Conservation (phyloP, 2,888 invertebrate species). For the Drosophila quasianomalipes region DNA sequence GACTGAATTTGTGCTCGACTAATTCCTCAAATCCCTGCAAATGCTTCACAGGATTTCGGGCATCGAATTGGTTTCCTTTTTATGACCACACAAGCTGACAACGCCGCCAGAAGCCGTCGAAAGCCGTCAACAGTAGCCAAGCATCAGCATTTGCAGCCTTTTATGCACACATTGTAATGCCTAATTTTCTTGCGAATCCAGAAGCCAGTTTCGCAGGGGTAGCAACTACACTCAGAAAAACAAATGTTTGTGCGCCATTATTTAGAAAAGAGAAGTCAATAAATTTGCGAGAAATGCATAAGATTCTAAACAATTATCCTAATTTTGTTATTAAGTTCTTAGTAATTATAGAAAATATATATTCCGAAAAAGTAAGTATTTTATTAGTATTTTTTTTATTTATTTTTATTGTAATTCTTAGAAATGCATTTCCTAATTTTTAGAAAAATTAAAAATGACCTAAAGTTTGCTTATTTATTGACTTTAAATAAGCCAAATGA, state of each 20-base stretch:
- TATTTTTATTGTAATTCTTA: neutral
- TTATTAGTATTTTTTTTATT: too few relatives aligned
- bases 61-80: conserved; percentile 61
- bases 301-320: neutral
- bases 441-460: neutral
- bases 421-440: neutral
- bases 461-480: neutral
- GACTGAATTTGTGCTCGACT: conserved; percentile 52
- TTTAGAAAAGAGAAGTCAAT: neutral
- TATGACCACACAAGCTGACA: conserved; percentile 35
- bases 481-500: neutral
- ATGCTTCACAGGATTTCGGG: conserved; percentile 68
- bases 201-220: conserved; percentile 22
- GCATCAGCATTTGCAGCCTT: conserved; percentile 40
- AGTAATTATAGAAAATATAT: neutral
- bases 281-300: neutral
- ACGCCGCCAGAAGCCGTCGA: conserved; percentile 1
- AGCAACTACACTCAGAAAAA: conserved; percentile 1
- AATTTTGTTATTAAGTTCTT: neutral
- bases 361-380: neutral
- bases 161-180: conserved; percentile 71
- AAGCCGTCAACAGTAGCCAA: conserved; percentile 13
- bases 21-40: conserved; percentile 74
- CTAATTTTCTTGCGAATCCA: conserved; percentile 67
- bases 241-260: neutral